Percentiles rank a stretch among this genome's conserved stretches.
phyloP scores from a whole-genome alignment of 2,113 vertebrate species.

The Zeus faber region DNA sequence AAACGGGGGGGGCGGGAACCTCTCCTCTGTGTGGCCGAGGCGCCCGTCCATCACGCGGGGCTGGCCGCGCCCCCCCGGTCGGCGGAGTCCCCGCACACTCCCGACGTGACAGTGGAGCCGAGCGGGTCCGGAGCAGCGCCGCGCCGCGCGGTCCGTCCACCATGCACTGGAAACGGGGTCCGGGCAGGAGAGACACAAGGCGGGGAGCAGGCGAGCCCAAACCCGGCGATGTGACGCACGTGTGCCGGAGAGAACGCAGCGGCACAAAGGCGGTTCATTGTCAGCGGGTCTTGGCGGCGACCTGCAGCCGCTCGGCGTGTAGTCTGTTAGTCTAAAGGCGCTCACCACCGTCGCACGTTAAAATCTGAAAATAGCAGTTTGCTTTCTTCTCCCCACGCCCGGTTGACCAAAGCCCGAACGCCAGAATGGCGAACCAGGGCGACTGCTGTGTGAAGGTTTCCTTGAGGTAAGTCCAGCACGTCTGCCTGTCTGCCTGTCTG shows the following conservation, averaged over 20 bases:
- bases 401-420: constrained; percentile 17
- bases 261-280: constrained; percentile 22
- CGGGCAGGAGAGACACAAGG: constrained; percentile 25
- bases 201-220: constrained; percentile 18
- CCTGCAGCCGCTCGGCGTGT: not conserved
- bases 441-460: constrained; percentile 81
- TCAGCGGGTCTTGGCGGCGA: constrained; percentile 46
- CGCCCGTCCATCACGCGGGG: constrained; percentile 40
- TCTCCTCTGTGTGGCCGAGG: constrained; percentile 21
- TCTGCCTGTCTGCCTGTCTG: constrained; percentile 20
- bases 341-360: constrained; percentile 7
- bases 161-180: constrained; percentile 59
- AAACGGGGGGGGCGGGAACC: constrained; percentile 24
- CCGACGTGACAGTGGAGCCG: constrained; percentile 9
- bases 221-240: no score
- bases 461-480: constrained; percentile 68
- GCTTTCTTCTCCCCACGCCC: constrained; percentile 15
- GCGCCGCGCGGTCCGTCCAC: constrained; percentile 20
- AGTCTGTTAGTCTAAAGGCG: no score
- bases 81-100: constrained; percentile 14
- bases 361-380: constrained; percentile 7
- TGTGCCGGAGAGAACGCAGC: no score
- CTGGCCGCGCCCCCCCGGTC: constrained; percentile 24
- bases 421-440: constrained; percentile 69
- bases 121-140: constrained; percentile 21